Evolutionary conservation across 37 sponge, comb jelly and placozoan species (phyloP).

Genomic region (Oscarella lobularis): DNA sequence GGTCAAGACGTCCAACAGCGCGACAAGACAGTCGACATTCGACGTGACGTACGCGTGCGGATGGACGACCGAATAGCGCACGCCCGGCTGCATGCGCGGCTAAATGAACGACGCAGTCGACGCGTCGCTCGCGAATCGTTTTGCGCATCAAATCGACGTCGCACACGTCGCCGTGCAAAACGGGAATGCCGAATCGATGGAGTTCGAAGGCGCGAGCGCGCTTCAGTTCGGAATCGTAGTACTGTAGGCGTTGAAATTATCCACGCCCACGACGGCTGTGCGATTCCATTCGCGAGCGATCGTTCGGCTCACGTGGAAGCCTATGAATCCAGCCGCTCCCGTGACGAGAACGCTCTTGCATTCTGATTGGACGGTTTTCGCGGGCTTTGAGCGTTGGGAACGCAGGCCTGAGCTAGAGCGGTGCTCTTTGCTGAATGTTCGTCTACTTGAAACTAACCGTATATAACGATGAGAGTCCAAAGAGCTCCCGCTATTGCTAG

Average conservation of each 20-base stretch:
- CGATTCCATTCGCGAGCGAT: background rate
- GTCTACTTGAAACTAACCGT: no score
- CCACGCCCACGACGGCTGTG: conserved; percentile 31
- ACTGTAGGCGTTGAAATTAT: conserved; percentile 35
- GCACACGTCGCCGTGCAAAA: conserved; percentile 47
- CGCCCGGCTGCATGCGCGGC: conserved; percentile 63
- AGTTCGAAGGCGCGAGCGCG: conserved; percentile 27
- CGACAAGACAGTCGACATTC: conserved; percentile 41
- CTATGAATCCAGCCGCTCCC: conserved; percentile 70
- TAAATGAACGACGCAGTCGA: conserved; percentile 54
- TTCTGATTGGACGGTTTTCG: no score
- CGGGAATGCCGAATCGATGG: conserved; percentile 11
- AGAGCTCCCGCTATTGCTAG: no score
- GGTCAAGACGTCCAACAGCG: conserved; percentile 26
- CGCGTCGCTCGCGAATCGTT: conserved; percentile 22
- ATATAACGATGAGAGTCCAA: no score
- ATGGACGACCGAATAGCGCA: conserved; percentile 30
- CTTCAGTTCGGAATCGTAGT: conserved; percentile 22
- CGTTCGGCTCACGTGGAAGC: conserved; percentile 28
- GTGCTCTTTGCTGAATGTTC: no score
- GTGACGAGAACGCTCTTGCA: conserved; percentile 34
- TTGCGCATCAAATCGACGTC: conserved; percentile 17
- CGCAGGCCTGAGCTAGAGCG: no score
- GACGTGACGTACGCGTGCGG: conserved; percentile 22
- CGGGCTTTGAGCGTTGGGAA: no score